A percentile compares a stretch with the other conserved stretches of the same genome.
Conservation (phyloP, 2,797 vertebrate genomes). For the Girardinus metallicus region DNA sequence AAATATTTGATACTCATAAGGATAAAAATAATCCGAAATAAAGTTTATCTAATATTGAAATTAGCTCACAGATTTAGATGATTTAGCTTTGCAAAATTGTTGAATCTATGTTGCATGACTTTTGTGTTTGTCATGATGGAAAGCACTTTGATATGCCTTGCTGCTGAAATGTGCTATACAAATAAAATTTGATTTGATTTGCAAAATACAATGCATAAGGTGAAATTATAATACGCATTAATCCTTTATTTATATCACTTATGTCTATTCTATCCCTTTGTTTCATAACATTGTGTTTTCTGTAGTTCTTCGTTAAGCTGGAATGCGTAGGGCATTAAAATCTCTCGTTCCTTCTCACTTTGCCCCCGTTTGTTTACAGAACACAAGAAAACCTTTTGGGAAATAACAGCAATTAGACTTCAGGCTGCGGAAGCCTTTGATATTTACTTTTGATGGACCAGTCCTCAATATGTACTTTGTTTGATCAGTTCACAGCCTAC, state of each 20-base stretch:
- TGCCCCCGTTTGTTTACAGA: conserved; percentile 57
- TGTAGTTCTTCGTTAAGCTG: conserved; percentile 6
- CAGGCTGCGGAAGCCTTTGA: conserved; percentile 69
- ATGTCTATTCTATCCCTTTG: neutral
- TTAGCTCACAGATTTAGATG: neutral
- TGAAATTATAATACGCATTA: no score
- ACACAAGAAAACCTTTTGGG: conserved; percentile 45
- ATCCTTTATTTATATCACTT: conserved; percentile 18
- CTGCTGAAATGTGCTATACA: no score
- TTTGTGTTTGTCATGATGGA: no score
- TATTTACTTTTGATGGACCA: conserved; percentile 71
- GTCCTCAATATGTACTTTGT: conserved; percentile 49
- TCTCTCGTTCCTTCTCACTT: conserved; percentile 19
- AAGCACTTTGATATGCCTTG: no score
- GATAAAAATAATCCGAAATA: neutral
- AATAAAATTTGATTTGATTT: neutral
- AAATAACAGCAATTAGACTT: conserved; percentile 70
- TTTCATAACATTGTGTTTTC: conserved; percentile 13
- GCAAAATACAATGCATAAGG: no score
- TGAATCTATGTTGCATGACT: no score
- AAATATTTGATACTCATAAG: neutral
- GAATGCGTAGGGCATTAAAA: conserved; percentile 21
- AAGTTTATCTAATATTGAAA: neutral
- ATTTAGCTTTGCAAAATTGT: neutral
- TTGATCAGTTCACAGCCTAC: conserved; percentile 44